Percentiles rank a stretch among this genome's conserved stretches.
These are phyloP conservation scores for Choloepus didactylus DNA, from an alignment of 2,797 vertebrate species.

Conservation along the genomic window DNA sequence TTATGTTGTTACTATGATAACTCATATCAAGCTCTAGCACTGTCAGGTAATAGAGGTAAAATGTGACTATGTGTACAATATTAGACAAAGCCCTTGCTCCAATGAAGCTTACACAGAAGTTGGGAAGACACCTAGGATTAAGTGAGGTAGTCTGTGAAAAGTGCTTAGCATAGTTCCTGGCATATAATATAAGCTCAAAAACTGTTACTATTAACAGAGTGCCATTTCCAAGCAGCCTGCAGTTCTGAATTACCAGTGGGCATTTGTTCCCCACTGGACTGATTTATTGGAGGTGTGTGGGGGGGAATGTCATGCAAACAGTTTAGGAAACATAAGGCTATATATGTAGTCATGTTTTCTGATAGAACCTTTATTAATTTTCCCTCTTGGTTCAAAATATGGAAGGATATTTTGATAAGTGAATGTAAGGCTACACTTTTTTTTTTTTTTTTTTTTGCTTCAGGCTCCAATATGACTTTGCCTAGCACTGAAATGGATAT, in stretches of 20 bases:
- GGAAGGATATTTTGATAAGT: neutral
- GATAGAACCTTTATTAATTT: neutral
- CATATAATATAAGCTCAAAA: neutral
- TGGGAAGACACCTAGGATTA: neutral
- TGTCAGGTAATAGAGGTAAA: neutral
- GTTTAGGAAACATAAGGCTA: neutral
- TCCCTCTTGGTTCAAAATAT: neutral
- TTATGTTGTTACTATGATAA: conserved; percentile 52
- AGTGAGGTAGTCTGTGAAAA: neutral
- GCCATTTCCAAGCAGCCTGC: neutral
- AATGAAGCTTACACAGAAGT: conserved; percentile 9
- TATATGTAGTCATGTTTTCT: neutral
- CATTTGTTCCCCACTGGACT: neutral
- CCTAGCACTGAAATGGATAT: neutral
- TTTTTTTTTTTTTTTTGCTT: neutral
- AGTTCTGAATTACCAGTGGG: neutral
- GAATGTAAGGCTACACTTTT: neutral
- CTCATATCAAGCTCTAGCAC: neutral
- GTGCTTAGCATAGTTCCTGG: neutral
- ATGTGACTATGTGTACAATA: neutral
- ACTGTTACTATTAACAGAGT: neutral
- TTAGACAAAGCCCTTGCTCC: neutral
- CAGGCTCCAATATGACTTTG: neutral
- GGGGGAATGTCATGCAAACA: neutral
- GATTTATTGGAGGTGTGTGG: neutral